Evolutionary conservation across 2,113 vertebrate species (phyloP).

Genomic region (Nanorana parkeri): DNA sequence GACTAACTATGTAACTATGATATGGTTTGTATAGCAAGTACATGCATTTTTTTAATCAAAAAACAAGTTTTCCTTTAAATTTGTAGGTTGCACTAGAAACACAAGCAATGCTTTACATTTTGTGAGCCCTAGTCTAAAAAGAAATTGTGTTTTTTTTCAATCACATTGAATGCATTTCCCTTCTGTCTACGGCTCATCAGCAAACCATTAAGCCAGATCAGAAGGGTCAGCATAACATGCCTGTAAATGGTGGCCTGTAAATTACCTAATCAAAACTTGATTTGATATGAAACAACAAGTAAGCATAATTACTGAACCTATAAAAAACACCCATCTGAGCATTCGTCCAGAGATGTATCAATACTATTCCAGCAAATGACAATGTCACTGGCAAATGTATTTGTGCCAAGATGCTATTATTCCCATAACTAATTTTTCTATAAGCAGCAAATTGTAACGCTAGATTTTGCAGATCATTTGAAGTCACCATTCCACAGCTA

Average conservation of each 20-base stretch:
- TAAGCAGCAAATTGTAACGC: slow-evolving; percentile 45
- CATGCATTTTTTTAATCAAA: too few species aligned
- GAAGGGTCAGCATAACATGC: slow-evolving; percentile 28
- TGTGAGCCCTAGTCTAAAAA: neutral
- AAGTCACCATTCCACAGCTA: slow-evolving; percentile 43
- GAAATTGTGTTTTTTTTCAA: slow-evolving; percentile 17
- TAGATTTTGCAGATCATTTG: slow-evolving; percentile 56
- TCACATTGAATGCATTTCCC: slow-evolving; percentile 16
- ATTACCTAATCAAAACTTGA: slow-evolving; percentile 54
- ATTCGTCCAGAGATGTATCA: slow-evolving; percentile 20
- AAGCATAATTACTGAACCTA: slow-evolving; percentile 52
- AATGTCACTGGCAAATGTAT: slow-evolving; percentile 35
- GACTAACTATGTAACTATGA: too few species aligned
- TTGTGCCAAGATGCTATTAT: slow-evolving; percentile 33
- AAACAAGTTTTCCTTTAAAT: too few species aligned
- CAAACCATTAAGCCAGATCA: slow-evolving; percentile 46
- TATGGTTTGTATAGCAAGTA: too few species aligned
- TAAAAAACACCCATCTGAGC: slow-evolving; percentile 7
- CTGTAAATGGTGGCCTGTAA: slow-evolving; percentile 38
- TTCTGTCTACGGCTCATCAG: slow-evolving; percentile 46
- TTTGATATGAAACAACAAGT: slow-evolving; percentile 48
- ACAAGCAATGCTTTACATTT: neutral
- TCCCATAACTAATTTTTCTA: slow-evolving; percentile 47
- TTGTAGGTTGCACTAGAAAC: too few species aligned
- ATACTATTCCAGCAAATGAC: slow-evolving; percentile 37